Base-by-base conservation (phyloP, 2,888 invertebrate species). In the Coecobrya sp. region DNA sequence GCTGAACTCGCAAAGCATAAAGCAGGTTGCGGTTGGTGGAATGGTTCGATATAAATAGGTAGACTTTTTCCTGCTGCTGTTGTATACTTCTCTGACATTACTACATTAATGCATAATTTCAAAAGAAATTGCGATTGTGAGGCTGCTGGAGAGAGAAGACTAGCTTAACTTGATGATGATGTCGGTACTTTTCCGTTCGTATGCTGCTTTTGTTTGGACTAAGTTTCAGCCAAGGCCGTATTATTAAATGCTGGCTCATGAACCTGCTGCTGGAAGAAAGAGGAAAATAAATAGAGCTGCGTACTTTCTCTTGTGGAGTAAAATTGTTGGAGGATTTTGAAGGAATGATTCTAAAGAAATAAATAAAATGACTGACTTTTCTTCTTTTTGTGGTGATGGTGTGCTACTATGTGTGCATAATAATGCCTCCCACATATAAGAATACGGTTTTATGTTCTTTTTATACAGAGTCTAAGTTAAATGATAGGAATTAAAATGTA, bases 331-430 rank as follows among this genome's bases (percentile, higher is more conserved):
- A 81, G 85, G 84, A 86, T 81, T 76, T 87, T 87, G 68, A 84
- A 93, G 87, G 84, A 89, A 91, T 86, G 92, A 90, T 86, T 68
- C 92, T 88, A 90, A 90, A 93, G 93, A 92, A 93, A 92, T 93
- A 93, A 93, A 93, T 93, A 93, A 92, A 90, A 87, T 85, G 87
- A 87, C 70, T 85, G 82, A 76, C 82, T 89, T 45, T 81, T 45
- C 25, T 62, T 79, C 87, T 79, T 30, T 62, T 25, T 87, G 49
- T 19, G 68, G 68, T 36, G 27, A 3, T 68, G 13, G 25, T 68
- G 1, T 30, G 7, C 10, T 49, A 27, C 25, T 45, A 45, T 55
- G 30, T 55, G 59, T 84, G 62, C 45, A 76, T 36, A 86, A 42
- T 22, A 22, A 65, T 36, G 36, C 36, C 36, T 36, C 36, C 42